phyloP scores from a whole-genome alignment of 2,113 vertebrate genomes.

The Numenius arquata region DNA sequence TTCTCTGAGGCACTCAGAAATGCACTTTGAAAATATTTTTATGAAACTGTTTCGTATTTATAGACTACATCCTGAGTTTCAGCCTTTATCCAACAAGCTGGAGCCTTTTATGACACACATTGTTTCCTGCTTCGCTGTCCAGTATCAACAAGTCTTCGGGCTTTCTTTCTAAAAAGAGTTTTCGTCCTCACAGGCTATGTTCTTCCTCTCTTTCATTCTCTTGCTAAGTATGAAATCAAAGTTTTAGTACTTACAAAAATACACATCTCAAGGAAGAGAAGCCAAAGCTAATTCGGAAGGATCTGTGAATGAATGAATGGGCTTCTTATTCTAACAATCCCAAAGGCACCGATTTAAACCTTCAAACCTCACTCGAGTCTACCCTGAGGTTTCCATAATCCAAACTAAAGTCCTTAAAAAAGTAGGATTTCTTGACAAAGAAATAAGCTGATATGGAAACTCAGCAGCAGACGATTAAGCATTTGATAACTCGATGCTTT shows the following conservation, averaged over 20 bases:
- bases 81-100: neutral
- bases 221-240: constrained; percentile 14
- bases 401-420: constrained; percentile 1
- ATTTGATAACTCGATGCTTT: constrained; percentile 12
- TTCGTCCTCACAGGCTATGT: neutral
- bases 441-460: neutral
- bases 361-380: neutral
- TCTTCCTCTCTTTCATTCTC: neutral
- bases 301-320: neutral
- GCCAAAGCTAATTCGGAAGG: neutral
- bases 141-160: constrained; percentile 2
- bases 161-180: neutral
- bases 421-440: neutral
- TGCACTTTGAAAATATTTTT: neutral
- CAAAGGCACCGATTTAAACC: neutral
- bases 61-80: constrained; percentile 5
- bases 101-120: neutral
- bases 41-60: constrained; percentile 25
- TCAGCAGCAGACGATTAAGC: neutral
- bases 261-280: constrained; percentile 18
- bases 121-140: neutral
- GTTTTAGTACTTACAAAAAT: constrained; percentile 37
- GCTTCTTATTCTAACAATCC: constrained; percentile 14
- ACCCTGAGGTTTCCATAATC: neutral
- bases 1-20: neutral